Evolutionary conservation across 2,797 vertebrate genomes (phyloP).

Genomic region (Gila robusta): DNA sequence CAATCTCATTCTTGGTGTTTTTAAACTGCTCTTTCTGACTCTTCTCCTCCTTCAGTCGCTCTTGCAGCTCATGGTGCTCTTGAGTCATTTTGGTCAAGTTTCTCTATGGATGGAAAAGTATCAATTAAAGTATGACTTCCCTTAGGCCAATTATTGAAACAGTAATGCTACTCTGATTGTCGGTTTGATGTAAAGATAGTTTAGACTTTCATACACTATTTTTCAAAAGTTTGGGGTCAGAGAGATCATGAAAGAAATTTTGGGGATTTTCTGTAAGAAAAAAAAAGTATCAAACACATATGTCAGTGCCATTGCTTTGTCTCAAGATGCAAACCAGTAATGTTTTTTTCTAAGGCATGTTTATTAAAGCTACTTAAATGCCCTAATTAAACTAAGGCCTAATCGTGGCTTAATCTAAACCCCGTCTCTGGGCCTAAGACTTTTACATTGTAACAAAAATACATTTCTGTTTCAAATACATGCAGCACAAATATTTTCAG

Average conservation of each 20-base stretch:
- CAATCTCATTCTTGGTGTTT: constrained; percentile 89
- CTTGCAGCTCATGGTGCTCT: constrained; percentile 85
- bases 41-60: constrained; percentile 85
- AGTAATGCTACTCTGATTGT: neutral
- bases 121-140: neutral
- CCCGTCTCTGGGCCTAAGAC: too few relatives aligned
- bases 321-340: too few relatives aligned
- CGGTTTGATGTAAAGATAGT: neutral
- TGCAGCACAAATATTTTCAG: neutral
- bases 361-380: too few relatives aligned
- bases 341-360: too few relatives aligned
- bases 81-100: constrained; percentile 78
- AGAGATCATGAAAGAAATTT: neutral
- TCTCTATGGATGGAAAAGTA: constrained; percentile 75
- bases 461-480: too few relatives aligned
- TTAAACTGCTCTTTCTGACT: constrained; percentile 91
- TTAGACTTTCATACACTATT: neutral
- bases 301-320: too few relatives aligned
- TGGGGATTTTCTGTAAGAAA: neutral
- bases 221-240: neutral
- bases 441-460: too few relatives aligned
- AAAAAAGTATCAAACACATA: too few relatives aligned
- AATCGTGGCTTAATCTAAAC: too few relatives aligned
- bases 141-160: neutral
- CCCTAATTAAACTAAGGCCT: too few relatives aligned